Evolutionary conservation across 2,888 invertebrate genomes (phyloP).

Genomic region (Ichneumoninae sp.): DNA sequence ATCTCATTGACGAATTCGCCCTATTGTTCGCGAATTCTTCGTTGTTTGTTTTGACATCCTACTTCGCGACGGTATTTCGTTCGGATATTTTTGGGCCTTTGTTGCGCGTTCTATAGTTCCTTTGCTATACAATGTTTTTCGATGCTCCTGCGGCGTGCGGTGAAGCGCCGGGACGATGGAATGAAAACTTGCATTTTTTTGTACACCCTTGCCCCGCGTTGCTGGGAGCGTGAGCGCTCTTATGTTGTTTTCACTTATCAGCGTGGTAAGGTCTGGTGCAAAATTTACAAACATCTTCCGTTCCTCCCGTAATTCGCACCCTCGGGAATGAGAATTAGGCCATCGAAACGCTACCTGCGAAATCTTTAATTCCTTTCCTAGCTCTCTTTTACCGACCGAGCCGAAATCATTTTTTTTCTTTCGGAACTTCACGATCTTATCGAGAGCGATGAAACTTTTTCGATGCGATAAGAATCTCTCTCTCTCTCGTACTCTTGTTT

Average conservation of each 20-base stretch:
- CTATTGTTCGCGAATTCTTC: background rate
- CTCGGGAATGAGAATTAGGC: constrained; percentile 18
- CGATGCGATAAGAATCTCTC: background rate
- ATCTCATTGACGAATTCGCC: background rate
- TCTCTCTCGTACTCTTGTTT: background rate
- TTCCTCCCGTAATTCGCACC: background rate
- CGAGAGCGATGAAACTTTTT: background rate
- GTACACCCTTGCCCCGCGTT: background rate
- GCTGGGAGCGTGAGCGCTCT: background rate
- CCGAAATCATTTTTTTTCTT: background rate
- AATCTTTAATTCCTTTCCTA: background rate
- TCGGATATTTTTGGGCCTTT: background rate
- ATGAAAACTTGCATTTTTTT: constrained; percentile 12
- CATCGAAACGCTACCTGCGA: background rate
- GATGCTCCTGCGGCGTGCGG: background rate
- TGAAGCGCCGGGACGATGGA: background rate
- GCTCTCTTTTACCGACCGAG: background rate
- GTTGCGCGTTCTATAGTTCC: constrained; percentile 17
- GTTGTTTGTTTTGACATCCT: constrained; percentile 15
- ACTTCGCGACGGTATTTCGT: background rate
- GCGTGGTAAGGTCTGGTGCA: background rate
- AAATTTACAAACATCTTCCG: background rate
- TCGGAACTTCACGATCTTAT: background rate
- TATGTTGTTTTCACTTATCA: background rate
- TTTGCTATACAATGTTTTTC: background rate